Evolutionary conservation across 1,140 invertebrate species (phyloP).

Genomic region (Nylanderia fulva): DNA sequence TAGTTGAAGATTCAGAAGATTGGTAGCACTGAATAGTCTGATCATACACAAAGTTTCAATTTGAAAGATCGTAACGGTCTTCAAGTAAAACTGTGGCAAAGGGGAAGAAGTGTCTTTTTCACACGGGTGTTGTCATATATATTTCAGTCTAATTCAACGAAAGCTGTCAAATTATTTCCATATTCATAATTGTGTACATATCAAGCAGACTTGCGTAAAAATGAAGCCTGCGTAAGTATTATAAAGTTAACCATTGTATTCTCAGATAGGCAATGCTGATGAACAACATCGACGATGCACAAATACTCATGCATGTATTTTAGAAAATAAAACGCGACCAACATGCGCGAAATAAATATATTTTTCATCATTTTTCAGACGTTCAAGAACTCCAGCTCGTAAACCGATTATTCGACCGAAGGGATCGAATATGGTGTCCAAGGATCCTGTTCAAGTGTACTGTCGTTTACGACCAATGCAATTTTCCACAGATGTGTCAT

Average conservation of each 20-base stretch:
- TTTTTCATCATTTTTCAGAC: constrained; percentile 73
- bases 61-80: constrained; percentile 5
- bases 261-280: neutral
- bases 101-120: too few species aligned
- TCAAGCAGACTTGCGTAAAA: neutral
- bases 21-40: neutral
- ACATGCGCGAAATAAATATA: neutral
- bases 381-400: constrained; percentile 78
- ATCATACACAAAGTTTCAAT: neutral
- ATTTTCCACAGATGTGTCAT: constrained; percentile 88
- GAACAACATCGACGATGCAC: neutral
- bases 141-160: too few species aligned
- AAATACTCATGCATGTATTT: neutral
- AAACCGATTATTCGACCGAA: constrained; percentile 74
- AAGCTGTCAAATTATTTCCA: neutral
- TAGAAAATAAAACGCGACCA: neutral
- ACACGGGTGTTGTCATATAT: too few species aligned
- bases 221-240: constrained; percentile 76
- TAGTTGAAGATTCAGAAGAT: neutral
- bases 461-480: constrained; percentile 93
- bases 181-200: neutral
- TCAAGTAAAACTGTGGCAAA: too few species aligned
- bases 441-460: constrained; percentile 94
- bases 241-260: neutral
- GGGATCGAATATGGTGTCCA: constrained; percentile 75